Conservation (phyloP, 2,797 vertebrate genomes). For the Channallabes apus region DNA sequence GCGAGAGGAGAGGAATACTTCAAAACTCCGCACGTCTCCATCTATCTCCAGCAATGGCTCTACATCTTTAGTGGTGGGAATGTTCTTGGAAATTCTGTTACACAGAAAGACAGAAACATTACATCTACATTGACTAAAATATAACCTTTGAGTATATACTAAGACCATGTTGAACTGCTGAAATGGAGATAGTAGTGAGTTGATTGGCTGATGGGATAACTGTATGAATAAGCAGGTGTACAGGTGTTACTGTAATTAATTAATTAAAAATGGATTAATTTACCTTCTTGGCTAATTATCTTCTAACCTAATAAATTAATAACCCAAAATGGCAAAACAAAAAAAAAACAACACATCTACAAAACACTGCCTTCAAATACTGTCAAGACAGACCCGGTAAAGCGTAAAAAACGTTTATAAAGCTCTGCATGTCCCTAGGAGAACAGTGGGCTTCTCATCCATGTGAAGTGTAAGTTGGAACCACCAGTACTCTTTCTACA, state of each 20-base stretch:
- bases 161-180: conserved; percentile 9
- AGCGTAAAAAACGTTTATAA: not conserved
- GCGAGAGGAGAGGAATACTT: conserved; percentile 95
- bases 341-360: too few relatives aligned
- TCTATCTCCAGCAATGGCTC: conserved; percentile 98
- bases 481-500: not conserved
- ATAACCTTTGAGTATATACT: conserved; percentile 24
- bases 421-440: not conserved
- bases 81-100: conserved; percentile 91
- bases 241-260: not conserved
- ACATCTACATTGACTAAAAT: conserved; percentile 8
- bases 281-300: not conserved
- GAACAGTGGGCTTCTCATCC: not conserved
- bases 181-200: conserved; percentile 6
- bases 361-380: not conserved
- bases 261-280: not conserved
- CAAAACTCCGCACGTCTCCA: conserved; percentile 90
- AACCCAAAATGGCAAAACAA: not conserved
- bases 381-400: not conserved
- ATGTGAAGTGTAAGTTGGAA: not conserved
- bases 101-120: not conserved
- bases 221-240: not conserved
- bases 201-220: not conserved
- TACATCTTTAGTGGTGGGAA: conserved; percentile 97
- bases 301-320: not conserved